Evolutionary conservation across 2,888 invertebrate species (phyloP), one percentile per base, ranked within the genome.

Genomic region (Monopis laevigella): DNA sequence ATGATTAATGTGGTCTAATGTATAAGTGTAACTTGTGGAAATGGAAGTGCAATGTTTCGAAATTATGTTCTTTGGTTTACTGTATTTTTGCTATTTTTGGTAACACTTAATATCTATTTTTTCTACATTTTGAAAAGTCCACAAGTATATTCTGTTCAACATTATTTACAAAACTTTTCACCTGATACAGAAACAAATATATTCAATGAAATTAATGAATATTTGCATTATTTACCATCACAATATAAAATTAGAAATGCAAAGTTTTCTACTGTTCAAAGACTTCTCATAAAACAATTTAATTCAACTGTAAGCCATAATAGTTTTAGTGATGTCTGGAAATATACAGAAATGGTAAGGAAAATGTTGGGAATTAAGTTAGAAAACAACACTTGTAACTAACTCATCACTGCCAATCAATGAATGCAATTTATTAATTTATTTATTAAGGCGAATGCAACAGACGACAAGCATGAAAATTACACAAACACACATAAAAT

Each of bases 21-120:
- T n/a, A n/a, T n/a, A n/a, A n/a, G n/a, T n/a, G n/a, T n/a, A n/a
- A n/a, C n/a, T n/a, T n/a, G n/a, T n/a, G 11, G 10, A 40, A 29
- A 39, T 27, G 26, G 40, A n/a, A n/a, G n/a, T n/a, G n/a, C n/a
- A n/a, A n/a, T n/a, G n/a, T n/a, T n/a, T n/a, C n/a, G n/a, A n/a
- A n/a, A n/a, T n/a, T n/a, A n/a, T n/a, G n/a, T n/a, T n/a, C n/a
- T 73, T 78, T 51, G 66, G 66, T 28, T 73, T 75, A 52, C 74
- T 41, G 46, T 77, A 35, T 73, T 78, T 48, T 56, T 80, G 28
- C 54, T 80, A 28, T 47, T 72, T 42, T 59, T 80, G 43, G 77
- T 80, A 36, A 65, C 53, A 32, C 58, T 78, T 17, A 78, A 80
- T 50, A 61, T 78, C 49, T 80, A 69, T 50, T 80, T 80, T 48